phyloP scores from a whole-genome alignment of 2,113 vertebrate species.

The Scatophagus argus region DNA sequence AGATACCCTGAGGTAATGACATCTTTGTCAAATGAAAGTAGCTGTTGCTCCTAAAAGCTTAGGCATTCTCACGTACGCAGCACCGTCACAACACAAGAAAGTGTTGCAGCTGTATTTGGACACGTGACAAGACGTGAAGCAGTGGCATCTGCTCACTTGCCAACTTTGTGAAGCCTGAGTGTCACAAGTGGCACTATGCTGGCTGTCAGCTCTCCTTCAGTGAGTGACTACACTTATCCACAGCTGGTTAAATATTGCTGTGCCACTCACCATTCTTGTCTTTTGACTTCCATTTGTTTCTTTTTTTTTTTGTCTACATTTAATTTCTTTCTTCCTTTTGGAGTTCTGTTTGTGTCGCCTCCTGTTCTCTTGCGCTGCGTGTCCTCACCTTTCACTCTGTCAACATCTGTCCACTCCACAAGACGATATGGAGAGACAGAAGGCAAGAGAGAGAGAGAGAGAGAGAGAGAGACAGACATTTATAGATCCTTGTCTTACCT shows the following conservation, averaged over 20 bases:
- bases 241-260: slow-evolving; percentile 12
- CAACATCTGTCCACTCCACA: not conserved
- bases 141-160: slow-evolving; percentile 36
- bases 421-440: not conserved
- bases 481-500: slow-evolving; percentile 49
- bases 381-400: not conserved
- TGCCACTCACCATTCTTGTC: slow-evolving; percentile 10
- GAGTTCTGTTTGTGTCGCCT: not conserved
- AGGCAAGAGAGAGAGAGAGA: not conserved
- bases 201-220: slow-evolving; percentile 38
- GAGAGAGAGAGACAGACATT: not conserved
- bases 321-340: not conserved
- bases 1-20: slow-evolving; percentile 34
- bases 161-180: slow-evolving; percentile 31
- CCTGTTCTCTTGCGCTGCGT: not conserved
- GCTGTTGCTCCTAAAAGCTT: slow-evolving; percentile 43
- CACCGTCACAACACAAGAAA: slow-evolving; percentile 36
- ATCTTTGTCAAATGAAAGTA: slow-evolving; percentile 38
- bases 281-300: not conserved
- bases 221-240: not conserved
- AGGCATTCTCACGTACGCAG: not conserved
- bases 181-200: slow-evolving; percentile 21
- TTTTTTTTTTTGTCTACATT: not conserved
- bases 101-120: slow-evolving; percentile 58
- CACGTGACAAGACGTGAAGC: slow-evolving; percentile 44